These are phyloP conservation scores for Indicator maculatus DNA, from an alignment of 2,113 vertebrate species.

Conservation along the genomic window DNA sequence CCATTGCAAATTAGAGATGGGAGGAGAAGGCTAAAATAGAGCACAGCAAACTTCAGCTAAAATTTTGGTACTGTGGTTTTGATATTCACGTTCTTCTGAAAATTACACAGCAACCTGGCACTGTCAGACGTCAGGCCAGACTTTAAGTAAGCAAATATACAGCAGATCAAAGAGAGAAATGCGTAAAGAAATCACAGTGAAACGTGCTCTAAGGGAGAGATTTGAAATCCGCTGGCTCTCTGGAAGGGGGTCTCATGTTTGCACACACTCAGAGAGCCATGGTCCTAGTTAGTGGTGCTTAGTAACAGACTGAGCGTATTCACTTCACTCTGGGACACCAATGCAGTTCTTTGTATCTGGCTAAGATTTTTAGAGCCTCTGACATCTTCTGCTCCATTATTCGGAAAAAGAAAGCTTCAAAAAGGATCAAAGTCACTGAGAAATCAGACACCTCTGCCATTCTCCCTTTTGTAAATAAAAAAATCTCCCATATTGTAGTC, in stretches of 20 bases:
- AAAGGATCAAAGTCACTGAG: neutral
- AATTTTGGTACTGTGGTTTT: constrained; percentile 64
- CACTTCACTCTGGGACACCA: neutral
- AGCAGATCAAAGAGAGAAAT: neutral
- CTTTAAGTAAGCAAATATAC: neutral
- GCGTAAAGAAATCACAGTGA: neutral
- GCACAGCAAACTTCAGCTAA: constrained; percentile 14
- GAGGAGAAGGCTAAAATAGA: constrained; percentile 55
- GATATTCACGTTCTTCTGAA: constrained; percentile 54
- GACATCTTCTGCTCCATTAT: neutral
- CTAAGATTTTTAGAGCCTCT: neutral
- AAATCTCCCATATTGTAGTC: neutral
- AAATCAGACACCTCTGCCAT: neutral
- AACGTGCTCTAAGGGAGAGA: neutral
- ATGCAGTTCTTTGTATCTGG: neutral
- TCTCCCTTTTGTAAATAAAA: constrained; percentile 17
- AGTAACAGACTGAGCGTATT: neutral
- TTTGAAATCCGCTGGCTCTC: neutral
- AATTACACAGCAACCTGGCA: constrained; percentile 42
- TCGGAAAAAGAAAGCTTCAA: constrained; percentile 14
- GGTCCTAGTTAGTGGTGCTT: neutral
- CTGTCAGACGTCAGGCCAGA: neutral
- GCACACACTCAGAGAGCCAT: neutral
- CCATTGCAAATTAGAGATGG: constrained; percentile 44
- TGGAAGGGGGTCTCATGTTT: neutral